phyloP scores from a whole-genome alignment of 2,888 invertebrate species.

The Pyrocoelia pectoralis region DNA sequence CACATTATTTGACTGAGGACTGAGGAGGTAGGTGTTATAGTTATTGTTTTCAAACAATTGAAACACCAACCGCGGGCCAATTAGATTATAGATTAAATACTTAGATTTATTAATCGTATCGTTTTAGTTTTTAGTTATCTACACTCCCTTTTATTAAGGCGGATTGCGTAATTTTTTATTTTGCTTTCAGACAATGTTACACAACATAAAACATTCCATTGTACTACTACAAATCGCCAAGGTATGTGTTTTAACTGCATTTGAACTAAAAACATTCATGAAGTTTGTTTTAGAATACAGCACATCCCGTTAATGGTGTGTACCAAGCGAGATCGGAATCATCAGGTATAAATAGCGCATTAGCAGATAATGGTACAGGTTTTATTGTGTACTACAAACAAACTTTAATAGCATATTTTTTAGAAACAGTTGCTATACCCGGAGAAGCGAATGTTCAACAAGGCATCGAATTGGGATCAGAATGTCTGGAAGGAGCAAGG shows the following conservation, averaged over 20 bases:
- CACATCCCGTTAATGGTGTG: slow-evolving; percentile 89
- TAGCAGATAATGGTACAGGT: slow-evolving; percentile 17
- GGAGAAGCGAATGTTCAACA: slow-evolving; percentile 60
- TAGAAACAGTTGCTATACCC: slow-evolving; percentile 46
- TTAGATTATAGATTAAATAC: no score
- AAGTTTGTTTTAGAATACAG: slow-evolving; percentile 76
- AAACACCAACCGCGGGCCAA: no score
- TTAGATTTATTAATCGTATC: no score
- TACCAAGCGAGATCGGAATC: slow-evolving; percentile 71
- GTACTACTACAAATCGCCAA: slow-evolving; percentile 97
- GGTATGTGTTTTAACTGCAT: slow-evolving; percentile 63
- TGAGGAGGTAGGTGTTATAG: no score
- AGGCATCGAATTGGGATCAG: slow-evolving; percentile 71
- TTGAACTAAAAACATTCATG: background rate
- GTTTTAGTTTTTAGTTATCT: no score
- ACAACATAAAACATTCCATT: slow-evolving; percentile 98
- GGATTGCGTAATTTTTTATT: background rate
- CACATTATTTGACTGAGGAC: no score
- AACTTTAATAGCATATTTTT: slow-evolving; percentile 1
- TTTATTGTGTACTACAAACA: background rate
- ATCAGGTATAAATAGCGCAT: slow-evolving; percentile 15
- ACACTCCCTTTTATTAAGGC: no score
- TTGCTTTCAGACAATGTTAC: slow-evolving; percentile 83
- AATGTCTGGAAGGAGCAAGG: slow-evolving; percentile 65
- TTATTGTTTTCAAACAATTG: no score